phyloP scores from a whole-genome alignment of 1,140 invertebrate genomes.

The Drosophila malerkotliana region DNA sequence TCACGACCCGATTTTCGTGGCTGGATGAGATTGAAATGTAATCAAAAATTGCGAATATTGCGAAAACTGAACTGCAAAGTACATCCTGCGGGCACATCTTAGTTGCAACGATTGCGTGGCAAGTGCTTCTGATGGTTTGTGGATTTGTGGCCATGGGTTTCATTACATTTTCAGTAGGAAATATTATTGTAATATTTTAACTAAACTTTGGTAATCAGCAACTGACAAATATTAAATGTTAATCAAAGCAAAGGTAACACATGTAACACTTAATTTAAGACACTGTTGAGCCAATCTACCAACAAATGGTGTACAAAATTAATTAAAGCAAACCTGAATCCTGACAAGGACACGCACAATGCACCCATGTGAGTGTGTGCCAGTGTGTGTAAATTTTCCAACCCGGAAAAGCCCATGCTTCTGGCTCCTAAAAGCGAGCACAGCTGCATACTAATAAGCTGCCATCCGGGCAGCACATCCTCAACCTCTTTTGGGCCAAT shows the following conservation, averaged over 20 bases:
- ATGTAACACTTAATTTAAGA: constrained; percentile 41
- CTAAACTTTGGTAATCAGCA: not conserved
- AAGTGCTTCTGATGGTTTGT: constrained; percentile 13
- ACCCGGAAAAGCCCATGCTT: constrained; percentile 12
- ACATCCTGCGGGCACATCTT: constrained; percentile 19
- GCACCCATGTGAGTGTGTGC: not conserved
- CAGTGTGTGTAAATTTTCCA: constrained; percentile 1
- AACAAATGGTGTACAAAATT: constrained; percentile 49
- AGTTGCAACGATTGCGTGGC: constrained; percentile 10
- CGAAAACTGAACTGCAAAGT: constrained; percentile 39
- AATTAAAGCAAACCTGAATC: constrained; percentile 75
- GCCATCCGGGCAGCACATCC: constrained; percentile 11
- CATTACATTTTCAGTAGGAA: not conserved
- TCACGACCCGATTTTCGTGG: constrained; percentile 6
- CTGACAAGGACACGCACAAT: constrained; percentile 49
- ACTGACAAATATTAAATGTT: constrained; percentile 18
- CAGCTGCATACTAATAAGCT: constrained; percentile 59
- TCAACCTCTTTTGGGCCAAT: not conserved
- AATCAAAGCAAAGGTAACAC: constrained; percentile 3
- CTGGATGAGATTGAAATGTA: constrained; percentile 62
- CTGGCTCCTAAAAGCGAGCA: constrained; percentile 25
- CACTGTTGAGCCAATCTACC: constrained; percentile 28
- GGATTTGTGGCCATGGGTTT: not conserved
- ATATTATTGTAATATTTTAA: not conserved
- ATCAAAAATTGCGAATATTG: constrained; percentile 67